Evolutionary conservation across 2,888 invertebrate species (phyloP), one percentile per base, ranked within the genome.

Genomic region (Lasioglossum morio): DNA sequence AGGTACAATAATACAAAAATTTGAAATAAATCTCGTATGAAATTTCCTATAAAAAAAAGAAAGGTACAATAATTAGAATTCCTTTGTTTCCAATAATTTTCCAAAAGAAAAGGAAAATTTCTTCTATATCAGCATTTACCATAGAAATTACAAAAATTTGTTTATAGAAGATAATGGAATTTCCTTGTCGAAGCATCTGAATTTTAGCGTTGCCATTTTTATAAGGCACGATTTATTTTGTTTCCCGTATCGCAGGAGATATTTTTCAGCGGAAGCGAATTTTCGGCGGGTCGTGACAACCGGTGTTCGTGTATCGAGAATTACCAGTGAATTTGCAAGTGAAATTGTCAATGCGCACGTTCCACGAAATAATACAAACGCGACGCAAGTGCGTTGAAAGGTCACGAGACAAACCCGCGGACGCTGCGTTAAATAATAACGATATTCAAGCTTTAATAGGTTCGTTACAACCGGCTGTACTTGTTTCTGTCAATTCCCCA

Each of bases 371-470:
- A 72, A 81, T 48, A 40, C 63, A 60, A 69, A 57, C 34, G 80
- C 53, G 43, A 63, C 19, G 16, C 75, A 66, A 81, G 72, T 53
- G 48, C 75, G 34, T 76, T 46, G 72, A 72, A 66, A 63, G 30
- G 72, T 8, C 40, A 40, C 40, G 63, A 53, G 40, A 30, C 43
- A 53, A 27, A 34, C 43, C 23, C 12, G 73, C 19, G 37, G 69
- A n/a, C 34, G n/a, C 30, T n/a, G 53, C 34, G 57, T 30, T 72
- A 72, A 76, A 83, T 72, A 72, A 76, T 81, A 81, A 76, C 72
- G 53, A 83, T 76, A 76, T 73, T 82, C 43, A 16, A 70, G 23
- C 57, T 40, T 63, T 53, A 72, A 81, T 53, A 63, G 79, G 48
- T 79, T 79, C 63, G 81, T 79, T 79, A 66, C 30, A 48, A 23